Percentiles rank a stretch among this genome's conserved stretches.
Conservation (phyloP, 2,888 invertebrate species). For the Dynastes tityus region DNA sequence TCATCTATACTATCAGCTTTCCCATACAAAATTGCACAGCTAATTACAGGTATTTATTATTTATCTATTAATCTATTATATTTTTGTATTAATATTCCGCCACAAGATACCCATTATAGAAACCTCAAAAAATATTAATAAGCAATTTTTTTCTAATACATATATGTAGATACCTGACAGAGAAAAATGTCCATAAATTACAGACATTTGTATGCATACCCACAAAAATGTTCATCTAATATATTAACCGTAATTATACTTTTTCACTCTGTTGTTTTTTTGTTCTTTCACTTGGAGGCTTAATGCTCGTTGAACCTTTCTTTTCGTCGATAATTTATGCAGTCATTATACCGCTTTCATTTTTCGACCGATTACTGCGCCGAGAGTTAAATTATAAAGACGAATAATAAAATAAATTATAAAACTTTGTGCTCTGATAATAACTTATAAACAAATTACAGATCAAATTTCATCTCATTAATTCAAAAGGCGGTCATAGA, state of each 20-base stretch:
- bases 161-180: neutral
- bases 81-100: neutral
- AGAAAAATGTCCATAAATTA: conserved; percentile 20
- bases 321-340: conserved; percentile 40
- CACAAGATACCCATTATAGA: neutral
- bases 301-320: conserved; percentile 29
- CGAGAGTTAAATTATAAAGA: conserved; percentile 22
- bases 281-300: neutral
- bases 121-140: neutral
- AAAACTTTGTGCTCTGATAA: neutral
- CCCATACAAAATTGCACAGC: no score
- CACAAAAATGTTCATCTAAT: conserved; percentile 26
- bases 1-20: no score
- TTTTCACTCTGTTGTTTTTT: neutral
- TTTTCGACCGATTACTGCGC: conserved; percentile 21
- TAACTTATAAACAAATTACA: conserved; percentile 9
- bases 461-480: neutral
- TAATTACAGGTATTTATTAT: no score
- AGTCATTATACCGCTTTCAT: conserved; percentile 34
- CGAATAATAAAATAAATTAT: conserved; percentile 37
- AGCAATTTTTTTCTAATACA: neutral
- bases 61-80: neutral
- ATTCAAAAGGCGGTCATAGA: neutral
- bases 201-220: neutral
- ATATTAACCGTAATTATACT: conserved; percentile 32